Conservation (phyloP, 1,140 invertebrate genomes). For the Diachasma alloeum region DNA sequence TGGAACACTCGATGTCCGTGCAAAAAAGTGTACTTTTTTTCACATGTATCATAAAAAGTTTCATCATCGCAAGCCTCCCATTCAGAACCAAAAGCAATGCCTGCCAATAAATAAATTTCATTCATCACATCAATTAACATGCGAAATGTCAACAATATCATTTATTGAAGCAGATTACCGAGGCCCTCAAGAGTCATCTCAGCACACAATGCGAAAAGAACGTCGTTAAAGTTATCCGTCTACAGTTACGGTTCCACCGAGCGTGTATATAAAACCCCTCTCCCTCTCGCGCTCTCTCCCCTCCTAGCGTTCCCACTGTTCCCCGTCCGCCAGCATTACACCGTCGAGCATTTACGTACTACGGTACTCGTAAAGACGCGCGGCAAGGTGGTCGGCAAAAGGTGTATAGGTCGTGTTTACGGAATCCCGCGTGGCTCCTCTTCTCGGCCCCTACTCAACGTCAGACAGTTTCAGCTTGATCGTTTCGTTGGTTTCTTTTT, state of each 20-base stretch:
- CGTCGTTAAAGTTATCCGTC: conserved; percentile 31
- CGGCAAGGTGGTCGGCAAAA: conserved; percentile 3
- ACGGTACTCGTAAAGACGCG: conserved; percentile 14
- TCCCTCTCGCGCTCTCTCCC: neutral
- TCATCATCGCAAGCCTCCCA: neutral
- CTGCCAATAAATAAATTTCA: neutral
- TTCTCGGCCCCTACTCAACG: conserved; percentile 1
- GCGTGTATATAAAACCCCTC: conserved; percentile 4
- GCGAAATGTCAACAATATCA: neutral
- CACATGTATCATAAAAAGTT: too few relatives aligned
- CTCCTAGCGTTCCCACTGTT: neutral
- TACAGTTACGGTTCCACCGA: conserved; percentile 22
- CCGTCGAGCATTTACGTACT: conserved; percentile 4
- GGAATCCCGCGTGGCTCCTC: conserved; percentile 20
- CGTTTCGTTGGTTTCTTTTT: conserved; percentile 1
- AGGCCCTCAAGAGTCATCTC: neutral
- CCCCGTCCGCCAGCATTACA: conserved; percentile 2
- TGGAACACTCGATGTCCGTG: too few relatives aligned
- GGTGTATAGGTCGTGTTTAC: conserved; percentile 33
- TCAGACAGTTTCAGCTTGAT: neutral
- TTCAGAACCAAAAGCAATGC: neutral
- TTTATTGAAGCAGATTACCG: neutral
- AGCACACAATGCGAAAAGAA: conserved; percentile 9
- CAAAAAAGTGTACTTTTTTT: too few relatives aligned
- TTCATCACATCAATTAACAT: neutral